These are phyloP conservation scores for Pseudomyrmex cubaensis DNA, from an alignment of 1,140 invertebrate species.

Conservation along the genomic window DNA sequence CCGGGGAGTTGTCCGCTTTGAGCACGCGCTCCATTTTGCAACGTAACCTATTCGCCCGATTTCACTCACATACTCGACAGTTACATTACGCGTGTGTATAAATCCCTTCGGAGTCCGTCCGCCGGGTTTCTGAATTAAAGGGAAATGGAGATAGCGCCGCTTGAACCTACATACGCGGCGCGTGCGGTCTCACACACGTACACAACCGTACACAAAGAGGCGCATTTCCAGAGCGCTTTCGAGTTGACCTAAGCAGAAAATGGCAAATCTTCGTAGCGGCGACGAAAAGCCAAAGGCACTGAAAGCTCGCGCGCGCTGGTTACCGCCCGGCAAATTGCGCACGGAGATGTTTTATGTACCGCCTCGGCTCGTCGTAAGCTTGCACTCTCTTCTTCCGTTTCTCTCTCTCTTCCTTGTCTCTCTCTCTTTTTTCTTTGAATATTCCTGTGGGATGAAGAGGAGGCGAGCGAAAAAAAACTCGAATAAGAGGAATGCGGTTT, in stretches of 20 bases:
- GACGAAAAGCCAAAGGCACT: slow-evolving; percentile 50
- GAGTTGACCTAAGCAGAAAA: slow-evolving; percentile 79
- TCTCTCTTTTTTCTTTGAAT: neutral
- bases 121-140: slow-evolving; percentile 63
- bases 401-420: slow-evolving; percentile 7
- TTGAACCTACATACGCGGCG: no score
- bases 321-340: slow-evolving; percentile 67
- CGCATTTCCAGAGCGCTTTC: slow-evolving; percentile 65
- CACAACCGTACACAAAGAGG: slow-evolving; percentile 58
- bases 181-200: neutral
- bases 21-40: slow-evolving; percentile 65
- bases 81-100: neutral
- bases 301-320: slow-evolving; percentile 47
- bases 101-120: neutral
- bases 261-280: slow-evolving; percentile 67
- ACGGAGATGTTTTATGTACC: slow-evolving; percentile 65
- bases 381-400: neutral
- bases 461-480: slow-evolving; percentile 31
- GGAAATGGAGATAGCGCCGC: slow-evolving; percentile 63
- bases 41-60: slow-evolving; percentile 61
- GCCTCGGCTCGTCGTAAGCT: slow-evolving; percentile 31
- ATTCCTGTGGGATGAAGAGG: slow-evolving; percentile 27
- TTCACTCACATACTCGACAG: slow-evolving; percentile 13
- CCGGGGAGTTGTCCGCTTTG: slow-evolving; percentile 9
- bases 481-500: slow-evolving; percentile 6